Percentiles rank a stretch among this genome's conserved stretches.
phyloP scores from a whole-genome alignment of 2,888 invertebrate species.

The Ptychoptera albimana region DNA sequence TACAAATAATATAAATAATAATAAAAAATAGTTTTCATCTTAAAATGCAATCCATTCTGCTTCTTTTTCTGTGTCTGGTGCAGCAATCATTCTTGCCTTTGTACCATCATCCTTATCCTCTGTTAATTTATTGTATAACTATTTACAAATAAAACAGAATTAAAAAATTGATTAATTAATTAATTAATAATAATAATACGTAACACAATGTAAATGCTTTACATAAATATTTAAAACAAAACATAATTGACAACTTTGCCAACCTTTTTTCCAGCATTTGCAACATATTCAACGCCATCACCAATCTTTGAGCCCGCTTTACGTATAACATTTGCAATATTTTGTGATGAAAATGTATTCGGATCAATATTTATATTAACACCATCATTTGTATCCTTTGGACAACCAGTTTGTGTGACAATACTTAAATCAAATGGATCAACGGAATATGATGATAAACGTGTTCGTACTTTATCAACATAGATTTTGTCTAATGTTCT shows the following conservation, averaged over 20 bases:
- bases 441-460: slow-evolving; percentile 46
- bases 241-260: slow-evolving; percentile 9
- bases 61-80: too few species aligned
- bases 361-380: slow-evolving; percentile 58
- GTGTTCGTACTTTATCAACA: slow-evolving; percentile 52
- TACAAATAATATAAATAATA: too few species aligned
- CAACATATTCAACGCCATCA: slow-evolving; percentile 53
- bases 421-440: slow-evolving; percentile 62
- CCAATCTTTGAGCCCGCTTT: slow-evolving; percentile 58
- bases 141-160: too few species aligned
- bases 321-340: slow-evolving; percentile 51
- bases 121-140: too few species aligned
- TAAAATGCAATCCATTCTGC: too few species aligned
- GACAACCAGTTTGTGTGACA: slow-evolving; percentile 55
- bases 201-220: too few species aligned
- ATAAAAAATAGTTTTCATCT: too few species aligned
- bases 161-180: too few species aligned
- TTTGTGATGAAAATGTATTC: slow-evolving; percentile 57
- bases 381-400: slow-evolving; percentile 38
- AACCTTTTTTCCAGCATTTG: slow-evolving; percentile 51
- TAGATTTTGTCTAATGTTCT: slow-evolving; percentile 54
- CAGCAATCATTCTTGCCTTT: too few species aligned
- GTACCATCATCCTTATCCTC: too few species aligned
- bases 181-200: too few species aligned
- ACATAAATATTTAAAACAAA: too few species aligned